phyloP scores from a whole-genome alignment of 1,140 invertebrate species.

The Pseudomyrmex cubaensis region DNA sequence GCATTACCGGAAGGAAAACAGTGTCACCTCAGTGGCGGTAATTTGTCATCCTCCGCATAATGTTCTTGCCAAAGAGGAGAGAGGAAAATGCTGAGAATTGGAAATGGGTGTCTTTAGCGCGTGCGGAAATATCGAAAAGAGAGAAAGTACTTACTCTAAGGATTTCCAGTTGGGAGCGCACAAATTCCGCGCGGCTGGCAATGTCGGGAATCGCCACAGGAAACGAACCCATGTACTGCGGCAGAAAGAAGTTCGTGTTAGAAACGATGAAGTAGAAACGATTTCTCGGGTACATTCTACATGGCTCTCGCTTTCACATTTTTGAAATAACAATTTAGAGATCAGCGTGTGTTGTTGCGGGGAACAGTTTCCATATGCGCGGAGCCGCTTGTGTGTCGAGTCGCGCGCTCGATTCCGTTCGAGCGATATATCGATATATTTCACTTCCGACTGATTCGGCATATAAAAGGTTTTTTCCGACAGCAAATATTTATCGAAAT shows the following conservation, averaged over 20 bases:
- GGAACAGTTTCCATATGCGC: no score
- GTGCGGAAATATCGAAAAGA: slow-evolving; percentile 25
- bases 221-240: slow-evolving; percentile 92
- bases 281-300: not conserved
- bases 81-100: not conserved
- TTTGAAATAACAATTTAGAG: not conserved
- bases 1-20: slow-evolving; percentile 38
- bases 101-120: slow-evolving; percentile 1
- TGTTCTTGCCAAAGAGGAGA: not conserved
- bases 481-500: no score
- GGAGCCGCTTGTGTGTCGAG: no score
- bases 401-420: no score
- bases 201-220: slow-evolving; percentile 88
- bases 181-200: slow-evolving; percentile 87
- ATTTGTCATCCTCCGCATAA: slow-evolving; percentile 47
- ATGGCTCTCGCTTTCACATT: not conserved
- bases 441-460: no score
- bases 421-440: no score
- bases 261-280: slow-evolving; percentile 8
- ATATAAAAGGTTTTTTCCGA: no score
- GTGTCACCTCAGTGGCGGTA: slow-evolving; percentile 26
- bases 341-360: not conserved
- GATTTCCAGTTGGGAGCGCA: slow-evolving; percentile 87
- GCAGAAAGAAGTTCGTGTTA: slow-evolving; percentile 74
- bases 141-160: slow-evolving; percentile 87